A percentile compares a stretch with the other conserved stretches of the same genome.
Evolutionary conservation across 2,888 invertebrate genomes (phyloP).

Genomic region (Microctonus hyperodae): DNA sequence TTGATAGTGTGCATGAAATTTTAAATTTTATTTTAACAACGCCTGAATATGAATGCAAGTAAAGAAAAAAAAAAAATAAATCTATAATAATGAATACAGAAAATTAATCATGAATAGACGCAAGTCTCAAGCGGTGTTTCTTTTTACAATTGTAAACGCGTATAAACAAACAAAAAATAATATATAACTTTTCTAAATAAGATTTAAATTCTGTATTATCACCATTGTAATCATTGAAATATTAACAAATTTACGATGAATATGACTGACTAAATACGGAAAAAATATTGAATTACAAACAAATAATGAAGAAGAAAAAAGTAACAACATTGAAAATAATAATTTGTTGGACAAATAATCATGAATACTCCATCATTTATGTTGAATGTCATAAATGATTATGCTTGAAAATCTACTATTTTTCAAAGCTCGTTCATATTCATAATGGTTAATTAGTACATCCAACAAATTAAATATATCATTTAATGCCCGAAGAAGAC

Average conservation of each 20-base stretch:
- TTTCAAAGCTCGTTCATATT: conserved; percentile 56
- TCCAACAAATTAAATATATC: no score
- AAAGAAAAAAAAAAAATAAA: neutral
- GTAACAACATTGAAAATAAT: neutral
- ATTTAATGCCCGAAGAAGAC: no score
- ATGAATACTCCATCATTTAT: no score
- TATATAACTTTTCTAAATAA: conserved; percentile 52
- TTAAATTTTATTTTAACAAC: neutral
- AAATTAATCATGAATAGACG: neutral
- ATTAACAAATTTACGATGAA: conserved; percentile 39
- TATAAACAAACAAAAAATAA: conserved; percentile 52
- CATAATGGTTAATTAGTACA: conserved; percentile 32
- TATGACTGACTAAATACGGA: conserved; percentile 29
- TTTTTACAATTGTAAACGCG: conserved; percentile 53
- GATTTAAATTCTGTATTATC: conserved; percentile 35
- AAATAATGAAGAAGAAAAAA: neutral
- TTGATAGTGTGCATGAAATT: neutral
- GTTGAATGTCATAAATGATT: conserved; percentile 46
- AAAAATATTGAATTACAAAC: neutral
- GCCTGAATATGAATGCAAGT: neutral
- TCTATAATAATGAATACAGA: neutral
- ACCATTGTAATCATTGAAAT: neutral
- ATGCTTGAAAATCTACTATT: conserved; percentile 52
- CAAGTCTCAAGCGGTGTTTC: conserved; percentile 52
- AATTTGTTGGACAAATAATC: neutral